Evolutionary conservation across 2,113 vertebrate species (phyloP).

Genomic region (Glareola pratincola): DNA sequence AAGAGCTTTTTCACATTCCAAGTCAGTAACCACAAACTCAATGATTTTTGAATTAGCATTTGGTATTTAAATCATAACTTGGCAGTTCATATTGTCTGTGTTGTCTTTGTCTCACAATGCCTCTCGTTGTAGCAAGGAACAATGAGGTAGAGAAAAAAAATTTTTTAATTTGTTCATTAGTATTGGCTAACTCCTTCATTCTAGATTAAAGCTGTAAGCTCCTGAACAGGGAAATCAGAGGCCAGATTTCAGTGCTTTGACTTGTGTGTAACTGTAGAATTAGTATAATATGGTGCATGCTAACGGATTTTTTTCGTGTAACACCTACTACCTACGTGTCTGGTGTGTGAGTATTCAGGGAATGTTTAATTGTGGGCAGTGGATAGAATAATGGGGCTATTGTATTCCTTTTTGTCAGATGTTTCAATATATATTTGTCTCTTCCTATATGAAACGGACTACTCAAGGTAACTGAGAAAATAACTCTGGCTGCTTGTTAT

Average conservation of each 20-base stretch:
- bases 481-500: background rate
- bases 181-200: background rate
- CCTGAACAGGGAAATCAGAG: background rate
- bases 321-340: background rate
- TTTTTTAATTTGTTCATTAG: background rate
- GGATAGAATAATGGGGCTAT: background rate
- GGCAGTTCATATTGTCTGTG: background rate
- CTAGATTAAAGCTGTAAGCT: background rate
- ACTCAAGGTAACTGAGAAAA: background rate
- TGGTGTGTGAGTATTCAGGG: background rate
- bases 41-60: background rate
- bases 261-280: background rate
- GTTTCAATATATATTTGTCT: background rate
- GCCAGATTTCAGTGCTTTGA: background rate
- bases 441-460: background rate
- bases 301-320: background rate
- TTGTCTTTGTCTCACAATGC: background rate
- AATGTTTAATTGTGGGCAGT: background rate
- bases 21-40: background rate
- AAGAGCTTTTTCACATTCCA: background rate
- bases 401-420: background rate
- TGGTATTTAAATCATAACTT: constrained; percentile 19
- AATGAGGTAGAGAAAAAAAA: background rate
- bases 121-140: background rate
- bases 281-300: background rate